These are phyloP conservation scores for Drosophila takahashii DNA, from an alignment of 1,140 invertebrate genomes.

Conservation along the genomic window DNA sequence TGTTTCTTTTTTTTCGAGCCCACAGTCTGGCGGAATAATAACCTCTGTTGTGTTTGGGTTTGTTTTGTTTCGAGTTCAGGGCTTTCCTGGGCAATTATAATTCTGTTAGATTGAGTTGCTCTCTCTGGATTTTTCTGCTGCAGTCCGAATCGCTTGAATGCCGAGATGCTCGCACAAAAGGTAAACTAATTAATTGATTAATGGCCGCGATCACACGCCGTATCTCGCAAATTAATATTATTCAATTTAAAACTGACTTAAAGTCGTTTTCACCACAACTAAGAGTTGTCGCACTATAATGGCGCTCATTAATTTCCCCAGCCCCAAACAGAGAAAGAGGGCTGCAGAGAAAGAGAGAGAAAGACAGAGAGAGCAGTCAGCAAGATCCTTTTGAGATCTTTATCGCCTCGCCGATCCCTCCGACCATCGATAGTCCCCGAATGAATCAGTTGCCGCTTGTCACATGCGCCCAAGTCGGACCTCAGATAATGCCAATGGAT, in stretches of 20 bases:
- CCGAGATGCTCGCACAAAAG: conserved; percentile 50
- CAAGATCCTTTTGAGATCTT: conserved; percentile 83
- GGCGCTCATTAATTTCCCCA: conserved; percentile 66
- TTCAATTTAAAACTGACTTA: conserved; percentile 78
- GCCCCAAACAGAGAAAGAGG: conserved; percentile 11
- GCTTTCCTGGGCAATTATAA: conserved; percentile 69
- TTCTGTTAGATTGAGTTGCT: conserved; percentile 58
- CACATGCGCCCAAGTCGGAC: conserved; percentile 56
- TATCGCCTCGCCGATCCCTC: conserved; percentile 52
- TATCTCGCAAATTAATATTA: conserved; percentile 80
- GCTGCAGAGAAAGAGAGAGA: conserved; percentile 6
- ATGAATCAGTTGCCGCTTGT: conserved; percentile 77
- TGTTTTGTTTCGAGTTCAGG: conserved; percentile 48
- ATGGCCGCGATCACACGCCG: conserved; percentile 66
- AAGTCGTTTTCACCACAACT: conserved; percentile 82
- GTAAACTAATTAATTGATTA: conserved; percentile 82
- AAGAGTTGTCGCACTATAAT: conserved; percentile 79
- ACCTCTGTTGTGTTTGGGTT: conserved; percentile 50
- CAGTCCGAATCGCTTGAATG: conserved; percentile 9
- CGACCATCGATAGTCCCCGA: conserved; percentile 25
- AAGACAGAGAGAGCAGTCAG: conserved; percentile 56
- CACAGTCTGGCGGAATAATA: conserved; percentile 43
- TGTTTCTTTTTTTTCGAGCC: conserved; percentile 50
- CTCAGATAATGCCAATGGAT: conserved; percentile 78
- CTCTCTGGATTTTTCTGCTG: conserved; percentile 11